phyloP scores from a whole-genome alignment of 2,797 vertebrate species.

The Rousettus madagascariensis region DNA sequence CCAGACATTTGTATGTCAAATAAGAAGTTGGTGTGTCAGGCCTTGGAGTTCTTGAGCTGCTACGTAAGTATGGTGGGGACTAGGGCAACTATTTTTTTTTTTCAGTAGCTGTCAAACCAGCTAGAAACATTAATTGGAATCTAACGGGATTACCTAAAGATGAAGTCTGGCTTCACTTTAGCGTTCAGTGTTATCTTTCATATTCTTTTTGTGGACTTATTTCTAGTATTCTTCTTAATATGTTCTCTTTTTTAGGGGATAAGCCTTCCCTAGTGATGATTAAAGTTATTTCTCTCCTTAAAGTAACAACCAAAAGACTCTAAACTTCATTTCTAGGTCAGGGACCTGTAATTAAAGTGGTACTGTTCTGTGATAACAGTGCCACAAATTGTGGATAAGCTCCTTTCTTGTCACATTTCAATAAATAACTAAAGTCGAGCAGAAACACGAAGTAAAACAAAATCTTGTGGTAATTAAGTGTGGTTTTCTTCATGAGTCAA shows the following conservation, averaged over 20 bases:
- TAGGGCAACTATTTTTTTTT: neutral
- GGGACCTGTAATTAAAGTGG: neutral
- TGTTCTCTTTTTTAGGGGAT: neutral
- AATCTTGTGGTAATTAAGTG: neutral
- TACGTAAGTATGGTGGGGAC: neutral
- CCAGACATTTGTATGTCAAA: neutral
- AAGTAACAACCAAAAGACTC: neutral
- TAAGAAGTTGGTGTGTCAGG: neutral
- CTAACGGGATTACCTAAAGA: neutral
- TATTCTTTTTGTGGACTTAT: neutral
- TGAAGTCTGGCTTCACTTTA: neutral
- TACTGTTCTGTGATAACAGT: neutral
- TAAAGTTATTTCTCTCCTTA: neutral
- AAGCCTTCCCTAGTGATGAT: neutral
- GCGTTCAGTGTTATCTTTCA: neutral
- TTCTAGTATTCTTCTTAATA: neutral
- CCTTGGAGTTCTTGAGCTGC: neutral
- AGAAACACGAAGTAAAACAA: constrained; percentile 2
- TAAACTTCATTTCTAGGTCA: neutral
- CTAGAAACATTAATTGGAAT: neutral
- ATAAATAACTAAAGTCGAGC: neutral
- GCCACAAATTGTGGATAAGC: neutral
- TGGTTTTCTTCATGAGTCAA: constrained; percentile 16
- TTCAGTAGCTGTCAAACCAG: neutral
- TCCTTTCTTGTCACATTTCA: neutral